A percentile compares a stretch with the other conserved stretches of the same genome.
Conservation (phyloP, 2,113 vertebrate genomes). For the Pampusana beccarii region DNA sequence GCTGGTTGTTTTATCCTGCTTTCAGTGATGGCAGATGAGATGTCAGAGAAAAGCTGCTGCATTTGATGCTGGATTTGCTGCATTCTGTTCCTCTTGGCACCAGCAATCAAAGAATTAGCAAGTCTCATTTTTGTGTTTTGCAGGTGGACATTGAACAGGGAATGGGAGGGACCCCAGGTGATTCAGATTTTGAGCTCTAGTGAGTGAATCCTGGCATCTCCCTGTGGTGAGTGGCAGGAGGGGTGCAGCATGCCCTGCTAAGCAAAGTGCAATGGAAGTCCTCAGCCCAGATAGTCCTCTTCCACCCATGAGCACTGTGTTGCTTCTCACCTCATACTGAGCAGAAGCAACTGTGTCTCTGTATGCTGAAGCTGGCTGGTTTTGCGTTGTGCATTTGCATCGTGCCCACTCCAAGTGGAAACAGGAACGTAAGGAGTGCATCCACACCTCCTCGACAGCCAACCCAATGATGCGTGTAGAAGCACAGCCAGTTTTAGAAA, state of each 20-base stretch:
- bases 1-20: neutral
- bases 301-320: accelerated
- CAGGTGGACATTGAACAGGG: neutral
- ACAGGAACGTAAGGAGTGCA: neutral
- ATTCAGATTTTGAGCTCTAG: neutral
- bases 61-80: neutral
- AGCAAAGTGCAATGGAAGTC: neutral
- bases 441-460: neutral
- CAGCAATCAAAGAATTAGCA: neutral
- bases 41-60: neutral
- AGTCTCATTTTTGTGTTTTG: neutral
- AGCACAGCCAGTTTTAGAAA: neutral
- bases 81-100: neutral
- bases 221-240: accelerated
- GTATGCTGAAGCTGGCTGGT: accelerated
- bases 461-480: neutral
- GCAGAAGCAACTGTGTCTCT: accelerated
- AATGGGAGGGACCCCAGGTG: neutral
- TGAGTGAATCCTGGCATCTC: neutral
- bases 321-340: neutral
- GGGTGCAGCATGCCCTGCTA: neutral
- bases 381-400: accelerated
- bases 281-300: neutral
- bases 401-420: neutral
- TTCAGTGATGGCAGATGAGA: neutral